phyloP scores from a whole-genome alignment of 2,113 vertebrate genomes.

The Saimiri boliviensis region DNA sequence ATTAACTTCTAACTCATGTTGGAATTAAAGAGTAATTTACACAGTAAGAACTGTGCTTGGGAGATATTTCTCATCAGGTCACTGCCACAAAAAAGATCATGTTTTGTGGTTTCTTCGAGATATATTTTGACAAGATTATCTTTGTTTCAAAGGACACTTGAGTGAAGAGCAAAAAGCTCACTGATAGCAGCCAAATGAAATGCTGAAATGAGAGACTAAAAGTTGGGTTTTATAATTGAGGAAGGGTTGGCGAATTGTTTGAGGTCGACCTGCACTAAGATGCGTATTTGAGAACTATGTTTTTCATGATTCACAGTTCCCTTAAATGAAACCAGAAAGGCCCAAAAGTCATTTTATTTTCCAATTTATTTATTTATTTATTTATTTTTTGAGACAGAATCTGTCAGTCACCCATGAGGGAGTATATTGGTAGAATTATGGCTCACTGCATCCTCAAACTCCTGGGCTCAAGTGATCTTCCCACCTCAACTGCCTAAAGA shows the following conservation, averaged over 20 bases:
- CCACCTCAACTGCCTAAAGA: too few species aligned
- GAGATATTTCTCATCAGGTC: neutral
- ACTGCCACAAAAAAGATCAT: neutral
- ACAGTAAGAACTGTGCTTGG: neutral
- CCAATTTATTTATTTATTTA: too few species aligned
- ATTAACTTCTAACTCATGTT: conserved; percentile 34
- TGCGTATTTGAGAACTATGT: neutral
- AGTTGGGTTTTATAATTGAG: neutral
- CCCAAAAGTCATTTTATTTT: neutral
- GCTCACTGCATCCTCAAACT: too few species aligned
- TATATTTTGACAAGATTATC: conserved; percentile 48
- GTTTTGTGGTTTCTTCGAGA: neutral
- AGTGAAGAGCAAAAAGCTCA: neutral
- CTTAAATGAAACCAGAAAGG: neutral
- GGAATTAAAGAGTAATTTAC: conserved; percentile 4
- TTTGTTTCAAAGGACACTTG: conserved; percentile 50
- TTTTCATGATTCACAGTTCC: neutral
- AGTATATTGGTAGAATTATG: too few species aligned
- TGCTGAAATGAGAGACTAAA: neutral
- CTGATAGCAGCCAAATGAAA: neutral
- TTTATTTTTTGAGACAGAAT: too few species aligned
- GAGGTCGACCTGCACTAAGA: neutral
- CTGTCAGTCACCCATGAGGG: too few species aligned
- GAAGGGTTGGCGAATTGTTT: neutral
- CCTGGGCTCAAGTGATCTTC: too few species aligned